Base-by-base conservation (phyloP, 1,140 invertebrate genomes). In the Panagrolaimus sp. region DNA sequence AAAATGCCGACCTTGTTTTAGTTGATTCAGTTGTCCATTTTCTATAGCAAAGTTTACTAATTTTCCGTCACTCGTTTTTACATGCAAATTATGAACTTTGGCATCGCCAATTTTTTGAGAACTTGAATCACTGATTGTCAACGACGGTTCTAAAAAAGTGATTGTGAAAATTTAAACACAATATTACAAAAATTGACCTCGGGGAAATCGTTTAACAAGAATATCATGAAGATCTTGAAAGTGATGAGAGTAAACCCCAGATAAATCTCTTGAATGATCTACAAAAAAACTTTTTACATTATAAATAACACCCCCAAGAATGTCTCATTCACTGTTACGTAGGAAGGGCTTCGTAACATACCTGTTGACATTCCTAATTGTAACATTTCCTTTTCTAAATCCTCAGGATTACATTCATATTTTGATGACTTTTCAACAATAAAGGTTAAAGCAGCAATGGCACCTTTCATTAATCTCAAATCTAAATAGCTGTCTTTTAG, bases 341-440 rank as follows among this genome's bases (percentile, higher is more conserved):
- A n/a, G n/a, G n/a, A n/a, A n/a, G n/a, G n/a, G n/a, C n/a, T n/a
- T n/a, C n/a, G n/a, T n/a, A n/a, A n/a, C n/a, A n/a, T 38, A 65
- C n/a, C 26, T 43, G 14, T 28, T 15, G 68, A 46, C 15, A 75
- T 46, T 52, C 74, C 74, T 14, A 77, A 64, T 62, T 76, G 74
- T 24, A 76, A 63, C 74, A 76, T 76, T 65, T 76, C 74, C 43
- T 65, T 65, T 45, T 78, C 74, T 12, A 76, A 47, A 48, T 76
- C 74, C 17, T 65, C 43, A 6, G 65, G 12, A 38, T 43, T 43
- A 44, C 74, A 76, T n/a, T 75, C 62, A 55, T 77, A 77, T 48
- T 76, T 76, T 21, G 71, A 17, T 32, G 76, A 24, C 55, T 78
- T 78, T 43, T 76, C 76, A 21, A 76, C 12, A 52, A 76, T 76